Percentiles rank a stretch among this genome's conserved stretches.
phyloP scores from a whole-genome alignment of 2,113 vertebrate species.

The Labrus mixtus region DNA sequence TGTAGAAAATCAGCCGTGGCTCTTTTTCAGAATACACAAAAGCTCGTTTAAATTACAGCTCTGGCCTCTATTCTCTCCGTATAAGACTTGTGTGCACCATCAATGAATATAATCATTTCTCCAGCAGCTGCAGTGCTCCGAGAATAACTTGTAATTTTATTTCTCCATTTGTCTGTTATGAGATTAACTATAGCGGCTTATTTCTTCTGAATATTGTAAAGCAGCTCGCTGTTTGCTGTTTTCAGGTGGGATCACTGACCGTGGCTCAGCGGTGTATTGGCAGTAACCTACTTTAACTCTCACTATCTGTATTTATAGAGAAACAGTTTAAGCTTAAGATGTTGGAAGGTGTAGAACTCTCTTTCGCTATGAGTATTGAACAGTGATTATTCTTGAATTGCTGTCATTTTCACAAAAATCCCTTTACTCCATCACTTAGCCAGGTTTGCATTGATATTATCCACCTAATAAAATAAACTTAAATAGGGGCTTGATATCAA shows the following conservation, averaged over 20 bases:
- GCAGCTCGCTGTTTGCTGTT: background rate
- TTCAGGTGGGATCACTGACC: conserved; percentile 26
- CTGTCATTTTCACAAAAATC: no score
- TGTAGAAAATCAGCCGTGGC: background rate
- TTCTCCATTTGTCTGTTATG: conserved; percentile 32
- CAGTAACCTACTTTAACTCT: background rate
- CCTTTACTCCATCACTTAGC: no score
- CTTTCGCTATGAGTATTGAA: background rate
- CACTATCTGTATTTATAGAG: conserved; percentile 2
- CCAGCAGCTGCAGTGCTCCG: conserved; percentile 35
- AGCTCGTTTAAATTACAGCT: conserved; percentile 50
- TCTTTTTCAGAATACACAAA: conserved; percentile 56
- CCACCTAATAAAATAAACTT: no score
- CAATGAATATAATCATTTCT: conserved; percentile 44
- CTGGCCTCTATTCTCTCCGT: conserved; percentile 24
- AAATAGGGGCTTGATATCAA: no score
- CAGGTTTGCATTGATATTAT: no score
- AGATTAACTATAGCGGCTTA: conserved; percentile 11
- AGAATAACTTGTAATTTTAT: conserved; percentile 50
- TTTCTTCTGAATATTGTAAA: conserved; percentile 19
- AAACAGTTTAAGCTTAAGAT: conserved; percentile 15
- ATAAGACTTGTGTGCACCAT: conserved; percentile 4
- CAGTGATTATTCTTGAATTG: conserved; percentile 2
- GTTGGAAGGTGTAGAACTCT: background rate
- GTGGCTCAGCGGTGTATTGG: background rate